phyloP scores from a whole-genome alignment of 2,888 invertebrate genomes.

The Limenitis camilla region DNA sequence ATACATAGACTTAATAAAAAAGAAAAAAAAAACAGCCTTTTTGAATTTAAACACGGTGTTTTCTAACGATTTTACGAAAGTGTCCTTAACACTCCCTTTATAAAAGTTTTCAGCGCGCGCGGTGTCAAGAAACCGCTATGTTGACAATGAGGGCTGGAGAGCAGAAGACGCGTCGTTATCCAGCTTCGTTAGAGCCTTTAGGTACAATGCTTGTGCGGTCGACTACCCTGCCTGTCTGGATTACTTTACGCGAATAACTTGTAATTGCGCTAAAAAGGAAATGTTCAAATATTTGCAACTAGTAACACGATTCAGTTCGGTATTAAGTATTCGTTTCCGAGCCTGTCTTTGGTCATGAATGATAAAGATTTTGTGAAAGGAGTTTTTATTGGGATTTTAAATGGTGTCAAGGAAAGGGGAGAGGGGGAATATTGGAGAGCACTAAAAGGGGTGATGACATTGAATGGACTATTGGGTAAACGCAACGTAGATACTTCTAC shows the following conservation, averaged over 20 bases:
- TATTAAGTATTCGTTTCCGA: too few species aligned
- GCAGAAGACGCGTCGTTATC: constrained; percentile 10
- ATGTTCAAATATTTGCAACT: too few species aligned
- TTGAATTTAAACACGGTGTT: background rate
- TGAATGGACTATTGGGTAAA: too few species aligned
- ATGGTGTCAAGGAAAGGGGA: too few species aligned
- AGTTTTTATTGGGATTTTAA: too few species aligned
- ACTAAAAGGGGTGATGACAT: too few species aligned
- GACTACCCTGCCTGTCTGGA: constrained; percentile 9
- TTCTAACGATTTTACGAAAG: constrained; percentile 1
- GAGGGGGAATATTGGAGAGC: too few species aligned
- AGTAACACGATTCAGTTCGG: too few species aligned
- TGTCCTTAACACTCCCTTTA: background rate
- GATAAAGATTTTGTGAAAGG: too few species aligned
- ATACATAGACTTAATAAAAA: too few species aligned
- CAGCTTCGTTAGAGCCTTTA: constrained; percentile 11
- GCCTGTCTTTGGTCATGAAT: too few species aligned
- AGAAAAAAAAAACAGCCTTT: background rate
- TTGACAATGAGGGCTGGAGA: constrained; percentile 11
- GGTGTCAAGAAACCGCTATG: constrained; percentile 7
- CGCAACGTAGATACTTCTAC: too few species aligned
- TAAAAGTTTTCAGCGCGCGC: constrained; percentile 1
- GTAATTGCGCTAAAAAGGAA: constrained; percentile 2
- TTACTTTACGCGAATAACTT: constrained; percentile 4
- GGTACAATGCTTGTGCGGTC: constrained; percentile 9